Base-by-base conservation (phyloP, 2,113 vertebrate species). In the Malurus alboscapulatus region DNA sequence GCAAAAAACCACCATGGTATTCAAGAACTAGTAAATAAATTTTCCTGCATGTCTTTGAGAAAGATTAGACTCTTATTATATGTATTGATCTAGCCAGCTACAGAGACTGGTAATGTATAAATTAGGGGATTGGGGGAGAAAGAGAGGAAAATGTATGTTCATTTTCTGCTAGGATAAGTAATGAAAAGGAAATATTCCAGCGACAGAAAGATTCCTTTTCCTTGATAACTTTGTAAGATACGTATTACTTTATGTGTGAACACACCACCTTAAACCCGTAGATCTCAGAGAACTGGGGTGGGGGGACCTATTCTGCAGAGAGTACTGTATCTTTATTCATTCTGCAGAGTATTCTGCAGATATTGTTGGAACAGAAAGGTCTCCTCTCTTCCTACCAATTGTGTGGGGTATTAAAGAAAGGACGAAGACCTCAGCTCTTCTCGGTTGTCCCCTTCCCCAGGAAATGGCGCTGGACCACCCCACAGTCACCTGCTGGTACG, bases 121-220 rank as follows among this genome's bases (percentile, higher is more conserved):
- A 68, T 59, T 18, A 3, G 3, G 2, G 10, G 47, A 12, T 19
- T 19, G 45, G 20, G 5, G 17, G 8, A 7, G 7, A 3, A 3
- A 8, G 14, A 34, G 9, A 11, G 9, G 16, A 14, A 30, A 6
- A 42, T 30, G 1, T 16, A 34, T 34, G 21, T 57, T 58, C 1
- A 12, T 65, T 79, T 18, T 85, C 19, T 58, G 29, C 12, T 58
- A 63, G 51, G 19, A 62, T 40, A 58, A 30, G 19, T 42, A 50
- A 82, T 82, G 18, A 51, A 74, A 59, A 76, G 2, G 14, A 50
- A 50, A 8, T 18, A 17, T n/a, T 85, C 12, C 44, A 34, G 21
- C 0, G 0, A 44, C 27, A 50, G 44, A 27, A 71, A 71, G 7
- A 27, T 80, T 26, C 0, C 1, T 69, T 92, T 90, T 58, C 50